Percentiles rank a stretch among this genome's conserved stretches.
These are phyloP conservation scores for Puma concolor DNA, from an alignment of 2,113 vertebrate species.

Conservation along the genomic window DNA sequence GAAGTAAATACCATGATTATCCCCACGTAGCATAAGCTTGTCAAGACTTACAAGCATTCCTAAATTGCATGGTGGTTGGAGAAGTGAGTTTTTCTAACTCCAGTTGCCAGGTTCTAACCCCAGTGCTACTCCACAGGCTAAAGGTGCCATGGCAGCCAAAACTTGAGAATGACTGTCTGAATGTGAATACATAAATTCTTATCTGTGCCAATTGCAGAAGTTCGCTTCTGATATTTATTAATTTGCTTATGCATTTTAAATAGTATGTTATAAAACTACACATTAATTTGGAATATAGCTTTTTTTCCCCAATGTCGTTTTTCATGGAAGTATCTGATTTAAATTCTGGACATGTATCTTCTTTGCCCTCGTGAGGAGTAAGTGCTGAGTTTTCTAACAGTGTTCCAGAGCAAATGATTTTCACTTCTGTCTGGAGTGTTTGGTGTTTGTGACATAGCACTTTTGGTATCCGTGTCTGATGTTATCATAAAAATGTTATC, in stretches of 20 bases:
- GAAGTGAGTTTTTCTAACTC: not conserved
- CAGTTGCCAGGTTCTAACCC: not conserved
- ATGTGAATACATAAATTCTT: not conserved
- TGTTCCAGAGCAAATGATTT: not conserved
- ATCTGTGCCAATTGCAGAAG: not conserved
- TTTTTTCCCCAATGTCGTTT: not conserved
- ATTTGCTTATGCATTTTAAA: not conserved
- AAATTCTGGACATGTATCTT: not conserved
- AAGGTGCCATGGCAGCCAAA: not conserved
- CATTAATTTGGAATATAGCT: not conserved
- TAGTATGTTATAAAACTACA: not conserved
- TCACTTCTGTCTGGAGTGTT: not conserved
- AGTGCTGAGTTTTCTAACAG: not conserved
- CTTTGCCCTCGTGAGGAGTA: not conserved
- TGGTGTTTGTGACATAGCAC: not conserved
- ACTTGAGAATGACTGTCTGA: not conserved
- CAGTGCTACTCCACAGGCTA: accelerated
- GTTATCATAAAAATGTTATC: not conserved
- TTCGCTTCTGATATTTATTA: not conserved
- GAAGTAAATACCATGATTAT: not conserved
- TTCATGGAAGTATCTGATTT: not conserved
- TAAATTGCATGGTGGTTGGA: not conserved
- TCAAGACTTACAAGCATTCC: not conserved
- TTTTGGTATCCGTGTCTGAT: not conserved
- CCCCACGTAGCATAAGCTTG: not conserved